A percentile compares a stretch with the other conserved stretches of the same genome.
These are phyloP conservation scores for Anoncus sp. DNA, from an alignment of 2,888 invertebrate species.

Conservation along the genomic window DNA sequence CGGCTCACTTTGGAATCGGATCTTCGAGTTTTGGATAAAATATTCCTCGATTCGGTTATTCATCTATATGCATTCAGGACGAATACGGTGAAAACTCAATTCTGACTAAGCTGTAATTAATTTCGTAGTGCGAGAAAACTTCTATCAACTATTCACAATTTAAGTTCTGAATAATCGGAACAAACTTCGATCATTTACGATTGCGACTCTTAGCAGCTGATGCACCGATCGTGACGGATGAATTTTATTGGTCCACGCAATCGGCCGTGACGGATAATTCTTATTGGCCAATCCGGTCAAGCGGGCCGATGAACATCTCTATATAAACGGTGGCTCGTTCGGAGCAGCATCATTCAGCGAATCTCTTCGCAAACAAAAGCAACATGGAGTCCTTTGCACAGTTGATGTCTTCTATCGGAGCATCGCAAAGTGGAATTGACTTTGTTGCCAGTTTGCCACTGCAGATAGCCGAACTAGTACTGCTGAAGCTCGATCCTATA, in stretches of 20 bases:
- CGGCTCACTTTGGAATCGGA: too few species aligned
- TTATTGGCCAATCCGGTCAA: constrained; percentile 1
- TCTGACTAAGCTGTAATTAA: too few species aligned
- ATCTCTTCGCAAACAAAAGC: background rate
- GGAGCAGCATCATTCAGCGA: background rate
- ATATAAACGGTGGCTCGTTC: background rate
- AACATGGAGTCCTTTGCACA: background rate
- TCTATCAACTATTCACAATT: too few species aligned
- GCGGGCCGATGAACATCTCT: background rate
- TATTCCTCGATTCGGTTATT: too few species aligned
- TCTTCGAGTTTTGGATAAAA: too few species aligned
- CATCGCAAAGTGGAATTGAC: background rate
- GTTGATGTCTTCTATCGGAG: background rate
- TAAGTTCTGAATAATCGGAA: too few species aligned
- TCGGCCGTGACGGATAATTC: background rate
- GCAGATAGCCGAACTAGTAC: background rate
- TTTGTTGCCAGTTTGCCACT: background rate
- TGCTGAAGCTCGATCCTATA: background rate
- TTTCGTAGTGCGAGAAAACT: too few species aligned
- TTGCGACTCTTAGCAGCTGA: too few species aligned
- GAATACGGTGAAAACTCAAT: too few species aligned
- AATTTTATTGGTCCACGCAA: background rate
- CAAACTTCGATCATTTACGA: too few species aligned
- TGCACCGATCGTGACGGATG: too few species aligned
- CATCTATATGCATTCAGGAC: too few species aligned